These are phyloP conservation scores for Menidia beryllina DNA, from an alignment of 2,113 vertebrate genomes.

Conservation along the genomic window DNA sequence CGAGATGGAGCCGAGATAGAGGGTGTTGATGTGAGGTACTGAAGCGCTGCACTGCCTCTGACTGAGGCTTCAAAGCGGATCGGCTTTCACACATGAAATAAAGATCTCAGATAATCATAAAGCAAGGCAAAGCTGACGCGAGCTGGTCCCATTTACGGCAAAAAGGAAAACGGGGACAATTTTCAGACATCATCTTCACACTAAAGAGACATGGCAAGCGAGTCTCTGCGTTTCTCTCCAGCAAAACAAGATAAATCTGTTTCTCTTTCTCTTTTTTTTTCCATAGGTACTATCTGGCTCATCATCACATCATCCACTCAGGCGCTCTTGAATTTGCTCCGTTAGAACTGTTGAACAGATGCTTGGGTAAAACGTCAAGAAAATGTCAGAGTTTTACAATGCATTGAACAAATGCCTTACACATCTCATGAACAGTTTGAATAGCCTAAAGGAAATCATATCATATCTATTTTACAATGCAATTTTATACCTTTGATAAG, in stretches of 20 bases:
- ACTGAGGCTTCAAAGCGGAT: conserved; percentile 77
- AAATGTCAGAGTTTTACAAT: conserved; percentile 24
- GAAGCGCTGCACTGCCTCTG: conserved; percentile 53
- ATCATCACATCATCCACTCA: conserved; percentile 26
- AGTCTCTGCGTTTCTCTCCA: conserved; percentile 38
- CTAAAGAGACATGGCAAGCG: conserved; percentile 47
- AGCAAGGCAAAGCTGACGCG: conserved; percentile 61
- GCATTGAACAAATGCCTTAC: conserved; percentile 22
- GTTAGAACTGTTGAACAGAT: conserved; percentile 13
- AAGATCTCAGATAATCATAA: conserved; percentile 78
- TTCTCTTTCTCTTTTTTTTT: conserved; percentile 4
- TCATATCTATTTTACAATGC: conserved; percentile 47
- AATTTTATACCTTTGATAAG: conserved; percentile 61
- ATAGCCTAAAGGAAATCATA: conserved; percentile 50
- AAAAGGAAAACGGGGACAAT: conserved; percentile 43
- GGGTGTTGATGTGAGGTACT: conserved; percentile 74
- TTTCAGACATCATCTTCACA: conserved; percentile 55
- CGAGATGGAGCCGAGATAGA: conserved; percentile 71
- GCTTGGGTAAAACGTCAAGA: conserved; percentile 2
- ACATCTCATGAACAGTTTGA: conserved; percentile 18
- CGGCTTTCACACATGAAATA: conserved; percentile 78
- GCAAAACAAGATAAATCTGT: conserved; percentile 43
- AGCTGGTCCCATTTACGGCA: conserved; percentile 50
- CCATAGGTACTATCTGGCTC: conserved; percentile 3
- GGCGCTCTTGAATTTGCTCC: conserved; percentile 28